phyloP scores from a whole-genome alignment of 2,888 invertebrate species.

The Rhyacophila evoluta region DNA sequence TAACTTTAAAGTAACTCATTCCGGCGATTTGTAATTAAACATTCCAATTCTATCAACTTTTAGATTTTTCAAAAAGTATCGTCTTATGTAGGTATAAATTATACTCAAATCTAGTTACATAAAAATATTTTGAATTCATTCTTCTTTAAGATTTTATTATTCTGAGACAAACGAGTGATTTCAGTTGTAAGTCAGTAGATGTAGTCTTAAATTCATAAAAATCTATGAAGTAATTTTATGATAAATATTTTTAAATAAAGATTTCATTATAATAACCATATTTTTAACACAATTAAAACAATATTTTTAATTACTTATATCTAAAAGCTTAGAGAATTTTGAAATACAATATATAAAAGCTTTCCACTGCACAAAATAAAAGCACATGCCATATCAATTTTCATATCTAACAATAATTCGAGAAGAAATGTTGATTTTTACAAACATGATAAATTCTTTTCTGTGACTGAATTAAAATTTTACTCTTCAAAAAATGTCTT shows the following conservation, averaged over 20 bases:
- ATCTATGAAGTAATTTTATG: neutral
- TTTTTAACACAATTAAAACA: neutral
- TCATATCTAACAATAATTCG: neutral
- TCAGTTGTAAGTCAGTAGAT: neutral
- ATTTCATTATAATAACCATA: neutral
- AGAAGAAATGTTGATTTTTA: too few species aligned
- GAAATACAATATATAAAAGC: too few species aligned
- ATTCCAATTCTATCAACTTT: neutral
- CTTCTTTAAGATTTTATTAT: too few species aligned
- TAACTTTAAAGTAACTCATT: neutral
- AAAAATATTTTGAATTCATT: neutral
- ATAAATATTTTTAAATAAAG: neutral
- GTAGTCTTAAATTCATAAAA: neutral
- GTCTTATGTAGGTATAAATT: too few species aligned
- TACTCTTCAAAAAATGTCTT: too few species aligned
- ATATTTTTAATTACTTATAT: neutral
- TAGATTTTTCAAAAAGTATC: neutral
- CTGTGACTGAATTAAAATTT: too few species aligned
- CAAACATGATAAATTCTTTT: too few species aligned
- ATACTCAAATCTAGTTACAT: too few species aligned
- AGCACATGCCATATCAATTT: slow-evolving; percentile 1
- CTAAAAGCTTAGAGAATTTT: too few species aligned
- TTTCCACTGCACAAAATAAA: too few species aligned
- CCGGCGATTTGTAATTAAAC: neutral
- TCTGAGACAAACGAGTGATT: neutral